A percentile compares a stretch with the other conserved stretches of the same genome.
Conservation (phyloP, 2,113 vertebrate genomes). For the Takifugu bimaculatus region DNA sequence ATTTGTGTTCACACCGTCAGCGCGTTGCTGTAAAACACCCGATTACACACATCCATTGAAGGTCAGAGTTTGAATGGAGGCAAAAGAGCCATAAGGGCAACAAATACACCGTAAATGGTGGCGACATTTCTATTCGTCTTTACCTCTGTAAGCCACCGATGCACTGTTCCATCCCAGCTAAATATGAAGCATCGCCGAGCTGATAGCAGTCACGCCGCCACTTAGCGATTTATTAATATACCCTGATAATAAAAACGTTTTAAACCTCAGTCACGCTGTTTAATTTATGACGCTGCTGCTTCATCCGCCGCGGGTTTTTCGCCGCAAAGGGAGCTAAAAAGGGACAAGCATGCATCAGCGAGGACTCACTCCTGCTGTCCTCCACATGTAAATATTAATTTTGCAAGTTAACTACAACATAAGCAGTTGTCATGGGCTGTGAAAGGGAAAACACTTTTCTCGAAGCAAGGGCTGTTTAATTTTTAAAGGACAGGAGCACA, state of each 20-base stretch:
- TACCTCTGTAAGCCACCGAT: constrained; percentile 47
- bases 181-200: constrained; percentile 36
- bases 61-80: constrained; percentile 7
- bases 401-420: constrained; percentile 58
- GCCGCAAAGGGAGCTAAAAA: constrained; percentile 51
- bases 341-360: constrained; percentile 46
- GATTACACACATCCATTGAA: background rate
- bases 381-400: constrained; percentile 66
- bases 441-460: constrained; percentile 49
- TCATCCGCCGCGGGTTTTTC: constrained; percentile 42
- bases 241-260: constrained; percentile 54
- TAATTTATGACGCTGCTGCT: constrained; percentile 56
- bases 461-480: constrained; percentile 69
- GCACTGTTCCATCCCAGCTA: constrained; percentile 58
- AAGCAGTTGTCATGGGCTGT: constrained; percentile 57
- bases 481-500: constrained; percentile 70
- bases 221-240: constrained; percentile 31
- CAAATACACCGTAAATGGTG: constrained; percentile 5
- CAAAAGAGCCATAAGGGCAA: constrained; percentile 31
- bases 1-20: background rate
- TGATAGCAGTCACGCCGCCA: constrained; percentile 23
- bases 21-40: background rate
- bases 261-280: constrained; percentile 51
- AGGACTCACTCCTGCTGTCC: constrained; percentile 31
- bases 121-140: constrained; percentile 23